Conservation (phyloP, 2,888 invertebrate genomes). For the Eupithecia vulgata region DNA sequence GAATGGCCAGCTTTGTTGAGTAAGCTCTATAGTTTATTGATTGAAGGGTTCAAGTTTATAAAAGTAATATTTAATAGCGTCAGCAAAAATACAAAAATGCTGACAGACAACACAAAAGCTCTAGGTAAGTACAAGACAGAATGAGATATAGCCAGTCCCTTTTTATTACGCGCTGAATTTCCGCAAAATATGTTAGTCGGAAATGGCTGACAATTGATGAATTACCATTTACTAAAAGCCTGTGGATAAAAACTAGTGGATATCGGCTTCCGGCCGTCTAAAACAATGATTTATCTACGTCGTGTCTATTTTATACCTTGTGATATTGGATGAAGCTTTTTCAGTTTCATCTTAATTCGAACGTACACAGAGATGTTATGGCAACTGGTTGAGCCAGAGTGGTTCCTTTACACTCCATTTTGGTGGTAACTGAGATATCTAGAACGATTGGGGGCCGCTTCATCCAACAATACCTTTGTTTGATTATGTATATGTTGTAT, state of each 20-base stretch:
- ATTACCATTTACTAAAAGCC: constrained; percentile 42
- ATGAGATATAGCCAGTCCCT: constrained; percentile 4
- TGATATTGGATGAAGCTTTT: constrained; percentile 14
- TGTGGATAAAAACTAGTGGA: constrained; percentile 29
- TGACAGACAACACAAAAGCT: neutral
- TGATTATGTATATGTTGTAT: neutral
- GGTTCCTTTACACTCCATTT: neutral
- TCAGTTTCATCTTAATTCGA: neutral
- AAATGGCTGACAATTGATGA: constrained; percentile 42
- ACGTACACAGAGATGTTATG: neutral
- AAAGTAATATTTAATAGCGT: neutral
- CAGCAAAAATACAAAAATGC: neutral
- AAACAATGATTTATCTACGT: constrained; percentile 38
- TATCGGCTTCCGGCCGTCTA: constrained; percentile 31
- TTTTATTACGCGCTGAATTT: constrained; percentile 10
- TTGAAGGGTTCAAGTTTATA: neutral
- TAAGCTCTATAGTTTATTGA: neutral
- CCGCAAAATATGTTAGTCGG: constrained; percentile 29
- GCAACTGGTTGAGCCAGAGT: neutral
- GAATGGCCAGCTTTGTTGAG: neutral
- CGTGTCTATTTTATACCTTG: constrained; percentile 18
- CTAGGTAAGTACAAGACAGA: neutral
- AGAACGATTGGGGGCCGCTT: neutral
- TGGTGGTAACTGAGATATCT: neutral
- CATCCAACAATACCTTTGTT: neutral